Base-by-base conservation (phyloP, 2,113 vertebrate genomes). In the Gorsachius goisagi region DNA sequence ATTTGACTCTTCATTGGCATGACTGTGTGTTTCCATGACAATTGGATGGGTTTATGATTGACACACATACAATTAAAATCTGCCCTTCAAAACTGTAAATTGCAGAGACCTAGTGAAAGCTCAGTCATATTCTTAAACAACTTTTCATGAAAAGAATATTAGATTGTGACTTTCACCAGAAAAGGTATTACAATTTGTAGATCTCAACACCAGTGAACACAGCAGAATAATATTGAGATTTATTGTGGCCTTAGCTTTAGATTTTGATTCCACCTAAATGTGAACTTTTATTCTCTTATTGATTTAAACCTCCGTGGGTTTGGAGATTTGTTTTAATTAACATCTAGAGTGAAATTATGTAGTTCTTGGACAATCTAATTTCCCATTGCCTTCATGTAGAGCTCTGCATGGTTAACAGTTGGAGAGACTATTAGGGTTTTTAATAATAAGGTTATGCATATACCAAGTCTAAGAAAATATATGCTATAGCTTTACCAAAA, bases 21-120 rank as follows among this genome's bases (percentile, higher is more conserved):
- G 90, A 28, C 73, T 90, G 26, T 75, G 28, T 91, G 87, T 97
- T 97, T 95, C 93, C 86, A 81, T 96, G 94, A 91, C 85, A 89
- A 22, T 96, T 77, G 86, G 73, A 92, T 72, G 81, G 58, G 44
- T 88, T 84, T 68, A 15, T 95, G 96, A 96, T 73, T 85, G 95
- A 95, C 96, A 93, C 21, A 64, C 28, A 66, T 27, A 53, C 53
- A 82, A 52, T 85, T 82, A 89, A 85, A 91, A 64, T 68, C 30
- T 94, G 72, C 74, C 74, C 81, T 76, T 89, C 77, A 74, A 37
- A 91, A 73, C 35, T 52, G 45, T 80, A 64, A 71, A 47, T 91
- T 19, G 27, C 75, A 41, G 79, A 84, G 79, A 52, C n/a, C 24
- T 53, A 26, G 22, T 55, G 72, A 73, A 72, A 71, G 20, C 52